Evolutionary conservation across 2,797 vertebrate species (phyloP).

Genomic region (Liparis tanakae): DNA sequence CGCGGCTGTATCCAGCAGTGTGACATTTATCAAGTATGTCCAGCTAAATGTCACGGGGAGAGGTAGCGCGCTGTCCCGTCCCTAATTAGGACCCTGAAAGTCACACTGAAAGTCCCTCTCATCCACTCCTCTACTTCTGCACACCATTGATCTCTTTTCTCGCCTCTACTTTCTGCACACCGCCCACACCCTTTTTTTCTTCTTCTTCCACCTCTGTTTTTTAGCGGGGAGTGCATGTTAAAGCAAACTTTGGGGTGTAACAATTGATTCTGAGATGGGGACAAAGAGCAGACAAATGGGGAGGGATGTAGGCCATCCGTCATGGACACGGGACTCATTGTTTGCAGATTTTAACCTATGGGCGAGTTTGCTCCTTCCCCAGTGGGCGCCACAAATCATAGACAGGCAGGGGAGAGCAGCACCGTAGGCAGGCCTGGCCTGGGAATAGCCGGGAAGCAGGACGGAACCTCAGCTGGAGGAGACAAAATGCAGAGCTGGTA

Average conservation of each 20-base stretch:
- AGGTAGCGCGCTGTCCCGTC: conserved; percentile 80
- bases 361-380: conserved; percentile 77
- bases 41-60: conserved; percentile 86
- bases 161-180: conserved; percentile 41
- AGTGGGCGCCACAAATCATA: conserved; percentile 84
- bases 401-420: conserved; percentile 73
- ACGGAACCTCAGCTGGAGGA: conserved; percentile 74
- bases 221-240: conserved; percentile 79
- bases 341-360: conserved; percentile 88
- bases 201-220: conserved; percentile 14
- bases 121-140: conserved; percentile 74
- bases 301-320: conserved; percentile 84
- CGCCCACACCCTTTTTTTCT: background rate
- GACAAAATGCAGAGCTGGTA: conserved; percentile 76
- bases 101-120: conserved; percentile 81
- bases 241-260: conserved; percentile 84
- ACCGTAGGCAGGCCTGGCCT: conserved; percentile 73
- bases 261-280: conserved; percentile 84
- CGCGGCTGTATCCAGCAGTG: conserved; percentile 78
- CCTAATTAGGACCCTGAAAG: conserved; percentile 88
- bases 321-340: conserved; percentile 78
- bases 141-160: conserved; percentile 79
- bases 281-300: conserved; percentile 88
- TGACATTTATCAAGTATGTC: conserved; percentile 90
- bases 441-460: conserved; percentile 79